Evolutionary conservation across 2,113 vertebrate genomes (phyloP), one percentile per base, ranked within the genome.

Genomic region (Phyllostomus hastatus): DNA sequence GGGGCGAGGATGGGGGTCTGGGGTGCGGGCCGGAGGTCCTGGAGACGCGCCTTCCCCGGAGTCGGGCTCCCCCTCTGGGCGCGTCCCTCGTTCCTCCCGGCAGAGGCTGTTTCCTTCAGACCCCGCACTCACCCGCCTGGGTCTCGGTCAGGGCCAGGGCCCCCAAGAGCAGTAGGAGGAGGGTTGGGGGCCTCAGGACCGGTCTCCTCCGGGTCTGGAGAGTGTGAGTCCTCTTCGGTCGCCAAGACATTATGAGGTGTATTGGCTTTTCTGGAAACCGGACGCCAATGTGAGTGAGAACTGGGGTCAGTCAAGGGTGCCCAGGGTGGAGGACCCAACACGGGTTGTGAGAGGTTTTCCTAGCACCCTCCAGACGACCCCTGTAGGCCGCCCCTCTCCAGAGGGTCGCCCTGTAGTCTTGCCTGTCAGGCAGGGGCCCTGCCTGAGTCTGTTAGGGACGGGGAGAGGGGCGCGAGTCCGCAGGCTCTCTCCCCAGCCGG

Each of bases 181-280:
- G 20, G 17, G 3, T 5, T 31, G 1, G 19, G 8, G 8, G 0
- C 4, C 1, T 2, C 80, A n/a, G 4, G 54, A 16, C 0, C 43
- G 0, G 1, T 5, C 12, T 7, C 0, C 4, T 4, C n/a, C 2
- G 0, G 5, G 7, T n/a, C 26, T 10, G 5, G 11, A 14, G 17
- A 43, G 0, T 26, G 4, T 10, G 8, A 16, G 48, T 17, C 10
- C 59, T 9, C 24, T 26, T 19, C 19, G 24, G 59, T 61, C 4
- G 59, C 26, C 22, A 28, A 61, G 59, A 28, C 59, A 28, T 61
- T 26, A 19, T 4, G 10, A 61, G 24, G 8, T 11, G 41, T 61
- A 43, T 54, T 90, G 59, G 50, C 20, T 72, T 15, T 22, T 31
- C 11, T 3, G 2, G 75, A 22, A 79, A 22, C 11, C 2, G 7